Conservation (phyloP, 2,888 invertebrate species). For the Opisthograptis luteolata region DNA sequence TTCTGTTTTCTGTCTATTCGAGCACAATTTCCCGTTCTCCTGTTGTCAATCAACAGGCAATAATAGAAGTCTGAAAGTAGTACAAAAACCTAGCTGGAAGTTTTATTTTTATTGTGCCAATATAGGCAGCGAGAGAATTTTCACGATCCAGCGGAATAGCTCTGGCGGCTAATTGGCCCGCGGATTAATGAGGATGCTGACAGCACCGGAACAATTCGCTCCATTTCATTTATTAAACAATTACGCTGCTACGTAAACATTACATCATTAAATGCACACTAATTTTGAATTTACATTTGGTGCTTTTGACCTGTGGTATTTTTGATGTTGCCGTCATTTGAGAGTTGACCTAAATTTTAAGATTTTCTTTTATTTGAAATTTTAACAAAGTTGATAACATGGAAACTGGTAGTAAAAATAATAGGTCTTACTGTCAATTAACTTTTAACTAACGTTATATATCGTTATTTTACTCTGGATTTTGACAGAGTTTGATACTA, state of each 20-base stretch:
- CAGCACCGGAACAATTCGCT: conserved; percentile 79
- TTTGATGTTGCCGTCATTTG: conserved; percentile 13
- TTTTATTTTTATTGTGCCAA: conserved; percentile 34
- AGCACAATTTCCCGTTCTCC: not conserved
- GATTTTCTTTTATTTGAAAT: not conserved
- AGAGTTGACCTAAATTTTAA: not conserved
- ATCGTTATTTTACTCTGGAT: too few relatives aligned
- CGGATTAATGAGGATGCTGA: conserved; percentile 81
- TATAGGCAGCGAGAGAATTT: conserved; percentile 47
- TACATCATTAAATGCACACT: conserved; percentile 55
- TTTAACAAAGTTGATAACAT: too few relatives aligned
- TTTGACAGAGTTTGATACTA: too few relatives aligned
- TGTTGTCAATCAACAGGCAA: not conserved
- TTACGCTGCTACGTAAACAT: conserved; percentile 70
- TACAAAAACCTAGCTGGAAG: conserved; percentile 11
- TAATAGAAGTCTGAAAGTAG: not conserved
- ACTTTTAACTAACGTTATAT: too few relatives aligned
- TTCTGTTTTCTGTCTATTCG: too few relatives aligned
- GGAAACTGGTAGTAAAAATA: too few relatives aligned
- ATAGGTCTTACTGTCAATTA: too few relatives aligned
- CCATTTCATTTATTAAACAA: conserved; percentile 74
- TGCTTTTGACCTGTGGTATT: conserved; percentile 17
- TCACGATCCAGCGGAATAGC: conserved; percentile 69
- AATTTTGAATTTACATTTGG: conserved; percentile 38
- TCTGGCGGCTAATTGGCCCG: conserved; percentile 69